Evolutionary conservation across 1,140 invertebrate species (phyloP), one percentile per base, ranked within the genome.

Genomic region (Apocrypta bakeri): DNA sequence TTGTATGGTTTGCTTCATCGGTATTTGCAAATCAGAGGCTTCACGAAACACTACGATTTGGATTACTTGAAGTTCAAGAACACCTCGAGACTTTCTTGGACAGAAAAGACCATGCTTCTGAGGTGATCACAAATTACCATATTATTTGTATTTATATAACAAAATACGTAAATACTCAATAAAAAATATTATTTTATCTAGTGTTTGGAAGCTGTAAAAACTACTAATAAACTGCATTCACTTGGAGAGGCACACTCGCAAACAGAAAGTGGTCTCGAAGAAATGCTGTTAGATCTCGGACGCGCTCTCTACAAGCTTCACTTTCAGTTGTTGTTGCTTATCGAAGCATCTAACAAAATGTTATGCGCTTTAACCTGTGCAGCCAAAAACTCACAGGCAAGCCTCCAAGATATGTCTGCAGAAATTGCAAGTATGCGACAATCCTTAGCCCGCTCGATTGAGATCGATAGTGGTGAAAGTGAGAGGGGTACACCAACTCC

Each of bases 81-180:
- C 98, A 99, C 91, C 94, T 98, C 84, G 98, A 99, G 89, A 99
- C 97, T 0, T 98, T 98, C 88, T 95, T 97, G 83, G 97, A 99
- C 90, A 95, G 97, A 81, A 96, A 97, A 85, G 97, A 99, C 88
- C 97, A 98, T 87, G 96, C 96, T 1, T 93, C 96, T 42, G 97
- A 98, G 94, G 98, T 98, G 85, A 87, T 24, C 68, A 76, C 56
- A 73, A 24, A 72, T 72, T 71, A 29, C 17, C 24, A 33, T 69
- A n/a, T 69, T 74, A 68, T 76, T 78, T 74, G 76, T 14, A n/a
- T 12, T 24, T 68, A 24, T 68, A 27, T 37, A 29, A 42, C 87
- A 85, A 89, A 72, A 11, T 56, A 71, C 25, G 56, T 4, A 75
- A 42, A 76, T 8, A 61, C 25, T 27, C 27, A 25, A 21, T 33